Conservation (phyloP, 2,113 vertebrate species). For the Carollia perspicillata region DNA sequence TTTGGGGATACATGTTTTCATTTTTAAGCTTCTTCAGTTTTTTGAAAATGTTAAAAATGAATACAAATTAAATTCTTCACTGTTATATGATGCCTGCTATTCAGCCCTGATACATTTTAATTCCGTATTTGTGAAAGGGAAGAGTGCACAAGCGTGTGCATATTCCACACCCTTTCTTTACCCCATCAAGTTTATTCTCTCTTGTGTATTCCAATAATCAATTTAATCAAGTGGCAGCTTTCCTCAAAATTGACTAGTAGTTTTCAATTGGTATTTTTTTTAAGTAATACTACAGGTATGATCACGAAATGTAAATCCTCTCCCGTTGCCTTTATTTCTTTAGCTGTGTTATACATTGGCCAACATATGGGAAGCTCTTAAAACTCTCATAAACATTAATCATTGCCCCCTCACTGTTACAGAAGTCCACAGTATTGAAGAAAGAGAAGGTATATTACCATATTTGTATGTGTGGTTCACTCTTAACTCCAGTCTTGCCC, state of each 20-base stretch:
- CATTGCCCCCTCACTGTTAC: neutral
- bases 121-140: neutral
- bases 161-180: neutral
- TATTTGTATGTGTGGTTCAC: neutral
- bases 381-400: neutral
- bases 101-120: neutral
- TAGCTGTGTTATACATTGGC: neutral
- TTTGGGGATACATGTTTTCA: neutral
- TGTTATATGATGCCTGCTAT: neutral
- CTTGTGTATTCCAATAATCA: neutral
- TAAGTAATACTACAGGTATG: neutral
- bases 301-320: neutral
- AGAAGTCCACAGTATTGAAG: neutral
- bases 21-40: neutral
- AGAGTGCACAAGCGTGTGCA: neutral
- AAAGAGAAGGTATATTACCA: neutral
- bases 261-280: neutral
- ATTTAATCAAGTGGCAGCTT: neutral
- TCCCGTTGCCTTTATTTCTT: neutral
- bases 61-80: neutral
- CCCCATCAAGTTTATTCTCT: neutral
- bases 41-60: neutral
- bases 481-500: neutral
- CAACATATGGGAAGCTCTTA: neutral
- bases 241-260: neutral